Base-by-base conservation (phyloP, 2,888 invertebrate species). In the Reticulitermes lucifugus region DNA sequence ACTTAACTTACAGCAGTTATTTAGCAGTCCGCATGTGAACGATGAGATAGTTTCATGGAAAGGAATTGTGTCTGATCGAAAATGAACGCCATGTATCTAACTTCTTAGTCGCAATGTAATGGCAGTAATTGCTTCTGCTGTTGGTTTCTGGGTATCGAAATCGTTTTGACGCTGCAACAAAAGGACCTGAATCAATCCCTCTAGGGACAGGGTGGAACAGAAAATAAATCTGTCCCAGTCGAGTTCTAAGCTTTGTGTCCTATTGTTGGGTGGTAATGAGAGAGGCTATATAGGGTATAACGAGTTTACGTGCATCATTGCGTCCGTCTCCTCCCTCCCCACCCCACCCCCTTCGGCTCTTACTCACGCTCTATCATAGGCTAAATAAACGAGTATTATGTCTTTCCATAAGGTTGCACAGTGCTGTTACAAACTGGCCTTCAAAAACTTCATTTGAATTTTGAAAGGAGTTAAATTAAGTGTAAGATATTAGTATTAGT, bases 161-260 rank as follows among this genome's bases (percentile, higher is more conserved):
- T 55, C 55, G 18, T 55, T 55, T 18, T 70, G 73, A 73, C 73
- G 73, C 73, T 41, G 21, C 14, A 73, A 73, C 73, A 73, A 73
- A 73, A 73, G 73, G 18, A 18, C 14, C 73, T 35, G 29, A 35
- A 73, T 73, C 73, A 73, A 73, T 73, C 41, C 41, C 73, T 73
- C 73, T 73, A 35, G 41, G 73, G 73, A 73, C 73, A 35, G 73
- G 73, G 73, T 73, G 73, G 73, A 73, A 73, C 83, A 77, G 83
- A 77, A 60, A 83, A 83, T 83, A 77, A 83, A 83, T 83, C 83
- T 83, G 83, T 83, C 83, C 83, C 83, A 83, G 75, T 83, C 65
- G 83, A 83, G 60, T 83, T 82, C 65, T 73, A 29, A 73, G 73
- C 73, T 41, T 41, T 80, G 80, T 80, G 60, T 80, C 35, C 80